Evolutionary conservation across 1,140 invertebrate species (phyloP).

Genomic region (Condylostylus longicornis): DNA sequence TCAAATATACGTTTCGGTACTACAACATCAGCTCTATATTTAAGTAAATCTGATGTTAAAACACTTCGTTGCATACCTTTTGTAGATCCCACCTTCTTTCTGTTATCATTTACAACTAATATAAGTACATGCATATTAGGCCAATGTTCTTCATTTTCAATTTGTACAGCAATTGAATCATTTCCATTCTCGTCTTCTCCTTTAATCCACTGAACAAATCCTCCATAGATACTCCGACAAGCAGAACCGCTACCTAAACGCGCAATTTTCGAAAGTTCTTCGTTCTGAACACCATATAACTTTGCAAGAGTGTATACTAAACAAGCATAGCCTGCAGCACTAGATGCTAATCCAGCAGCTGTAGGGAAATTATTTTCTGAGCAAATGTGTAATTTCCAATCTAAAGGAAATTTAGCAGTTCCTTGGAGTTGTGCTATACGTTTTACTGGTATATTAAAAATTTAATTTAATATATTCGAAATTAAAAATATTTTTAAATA

Average conservation of each 20-base stretch:
- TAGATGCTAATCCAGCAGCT: slow-evolving; percentile 92
- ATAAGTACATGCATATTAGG: slow-evolving; percentile 79
- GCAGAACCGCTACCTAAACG: slow-evolving; percentile 89
- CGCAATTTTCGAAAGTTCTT: slow-evolving; percentile 71
- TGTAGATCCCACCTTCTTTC: slow-evolving; percentile 80
- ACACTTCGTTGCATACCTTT: slow-evolving; percentile 77
- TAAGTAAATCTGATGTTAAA: slow-evolving; percentile 69
- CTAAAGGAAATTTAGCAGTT: slow-evolving; percentile 31
- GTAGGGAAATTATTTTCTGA: slow-evolving; percentile 98
- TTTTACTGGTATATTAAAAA: slow-evolving; percentile 12
- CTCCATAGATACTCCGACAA: slow-evolving; percentile 85
- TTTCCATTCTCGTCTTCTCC: slow-evolving; percentile 50
- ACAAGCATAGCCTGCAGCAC: slow-evolving; percentile 94
- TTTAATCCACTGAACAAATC: slow-evolving; percentile 79
- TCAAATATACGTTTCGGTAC: slow-evolving; percentile 53
- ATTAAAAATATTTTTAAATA: background rate
- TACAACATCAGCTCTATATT: slow-evolving; percentile 51
- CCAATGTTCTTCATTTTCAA: slow-evolving; percentile 68
- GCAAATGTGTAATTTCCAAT: slow-evolving; percentile 71
- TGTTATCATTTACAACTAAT: slow-evolving; percentile 72
- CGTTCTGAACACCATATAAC: slow-evolving; percentile 55
- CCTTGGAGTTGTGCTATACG: slow-evolving; percentile 31
- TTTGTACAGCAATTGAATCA: slow-evolving; percentile 71
- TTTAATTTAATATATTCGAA: background rate
- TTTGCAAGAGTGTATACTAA: slow-evolving; percentile 60